Base-by-base conservation (phyloP, 2,113 vertebrate species). In the Conger conger region DNA sequence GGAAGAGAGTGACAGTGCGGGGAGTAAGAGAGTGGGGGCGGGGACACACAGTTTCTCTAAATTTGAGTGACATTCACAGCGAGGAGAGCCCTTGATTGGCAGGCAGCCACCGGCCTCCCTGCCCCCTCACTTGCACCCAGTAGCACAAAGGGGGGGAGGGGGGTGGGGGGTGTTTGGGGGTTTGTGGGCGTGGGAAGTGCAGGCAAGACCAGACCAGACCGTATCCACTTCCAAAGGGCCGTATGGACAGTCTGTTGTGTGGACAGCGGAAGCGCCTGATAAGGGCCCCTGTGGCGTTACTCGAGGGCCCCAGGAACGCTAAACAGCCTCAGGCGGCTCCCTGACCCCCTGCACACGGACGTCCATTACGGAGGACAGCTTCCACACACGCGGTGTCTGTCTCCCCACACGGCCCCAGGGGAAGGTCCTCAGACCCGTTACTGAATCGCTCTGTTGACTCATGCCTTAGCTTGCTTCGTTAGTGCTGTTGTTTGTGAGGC, bases 211-310 rank as follows among this genome's bases (percentile, higher is more conserved):
- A 91, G 92, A 94, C 92, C 94, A 89, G 30, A 91, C 93, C 92
- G 88, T 91, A 93, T 94, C 94, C 93, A 93, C 95, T 96, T 96
- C 94, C 96, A 96, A 20, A 94, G 93, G 95, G 94, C 96, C 96
- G 96, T 96, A 97, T 97, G 96, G 97, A 97, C 96, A 96, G 96
- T 95, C 92, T 95, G 95, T 95, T 96, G 95, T 97, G 96, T 95
- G 95, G 94, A 95, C 94, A 93, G 94, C 95, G 94, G 95, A 94
- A 96, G 95, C 94, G 96, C 94, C 94, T 94, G 93, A 96, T 96
- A 95, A 96, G 95, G 96, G 93, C 96, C 96, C 96, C 95, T 95
- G 89, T 92, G 95, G 94, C 95, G 94, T 95, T 96, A 94, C 96
- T 63, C 4, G 8, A 27, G 57, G 95, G 94, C 96, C 87, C 94